Evolutionary conservation across 2,797 vertebrate species (phyloP).

Genomic region (Lateolabrax maculatus): DNA sequence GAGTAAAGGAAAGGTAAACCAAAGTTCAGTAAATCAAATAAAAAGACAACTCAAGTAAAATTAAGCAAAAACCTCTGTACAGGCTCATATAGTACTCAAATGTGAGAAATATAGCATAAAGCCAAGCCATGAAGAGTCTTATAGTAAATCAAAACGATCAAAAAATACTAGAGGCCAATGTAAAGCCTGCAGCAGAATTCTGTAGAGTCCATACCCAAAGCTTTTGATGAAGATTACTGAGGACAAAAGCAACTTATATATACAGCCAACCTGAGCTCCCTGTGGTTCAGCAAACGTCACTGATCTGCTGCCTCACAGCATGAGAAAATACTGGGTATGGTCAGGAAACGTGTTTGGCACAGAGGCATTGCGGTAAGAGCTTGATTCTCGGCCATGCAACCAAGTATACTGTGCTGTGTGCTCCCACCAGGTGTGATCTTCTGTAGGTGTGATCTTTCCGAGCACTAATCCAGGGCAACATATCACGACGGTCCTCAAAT

Average conservation of each 20-base stretch:
- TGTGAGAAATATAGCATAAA: neutral
- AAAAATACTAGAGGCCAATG: slow-evolving; percentile 5
- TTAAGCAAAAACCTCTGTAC: too few relatives aligned
- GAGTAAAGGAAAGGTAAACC: neutral
- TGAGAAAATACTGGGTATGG: neutral
- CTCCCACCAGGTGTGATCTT: neutral
- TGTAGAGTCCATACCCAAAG: neutral
- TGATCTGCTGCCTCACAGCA: neutral
- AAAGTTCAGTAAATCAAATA: neutral
- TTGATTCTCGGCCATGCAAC: neutral
- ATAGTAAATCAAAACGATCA: neutral
- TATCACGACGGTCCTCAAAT: fast-evolving
- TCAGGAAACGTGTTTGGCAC: neutral
- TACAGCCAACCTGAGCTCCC: neutral
- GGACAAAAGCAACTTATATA: neutral
- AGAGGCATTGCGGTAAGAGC: neutral
- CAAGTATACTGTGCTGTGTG: neutral
- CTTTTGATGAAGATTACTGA: slow-evolving; percentile 24
- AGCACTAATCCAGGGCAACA: neutral
- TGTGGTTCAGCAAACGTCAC: slow-evolving; percentile 4
- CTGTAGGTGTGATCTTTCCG: neutral
- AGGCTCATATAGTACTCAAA: neutral
- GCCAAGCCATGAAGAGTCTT: neutral
- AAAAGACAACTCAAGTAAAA: neutral
- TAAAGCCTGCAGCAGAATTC: slow-evolving; percentile 4